phyloP scores from a whole-genome alignment of 2,797 vertebrate genomes.

The Microctenopoma lineatum region DNA sequence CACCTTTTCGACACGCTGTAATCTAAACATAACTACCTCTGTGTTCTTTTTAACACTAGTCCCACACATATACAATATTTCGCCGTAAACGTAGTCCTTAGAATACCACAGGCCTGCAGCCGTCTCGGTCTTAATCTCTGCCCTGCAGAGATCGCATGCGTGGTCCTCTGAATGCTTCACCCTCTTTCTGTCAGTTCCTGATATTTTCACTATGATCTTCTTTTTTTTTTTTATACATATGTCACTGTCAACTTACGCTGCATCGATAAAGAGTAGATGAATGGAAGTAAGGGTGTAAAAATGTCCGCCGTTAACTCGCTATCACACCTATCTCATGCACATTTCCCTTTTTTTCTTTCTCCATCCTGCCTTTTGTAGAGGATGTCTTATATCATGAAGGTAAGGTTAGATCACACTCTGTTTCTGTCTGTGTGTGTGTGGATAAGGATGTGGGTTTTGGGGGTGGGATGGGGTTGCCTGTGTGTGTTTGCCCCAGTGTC shows the following conservation, averaged over 20 bases:
- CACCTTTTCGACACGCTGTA: not conserved
- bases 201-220: slow-evolving; percentile 10
- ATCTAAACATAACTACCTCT: not conserved
- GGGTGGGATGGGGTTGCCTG: slow-evolving; percentile 48
- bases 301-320: slow-evolving; percentile 71
- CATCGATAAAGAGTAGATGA: slow-evolving; percentile 18
- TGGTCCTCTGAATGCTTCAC: slow-evolving; percentile 35
- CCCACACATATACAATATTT: not conserved
- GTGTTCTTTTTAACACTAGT: not conserved
- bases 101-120: slow-evolving; percentile 4
- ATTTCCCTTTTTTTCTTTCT: slow-evolving; percentile 90
- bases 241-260: slow-evolving; percentile 22
- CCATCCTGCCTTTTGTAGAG: slow-evolving; percentile 94
- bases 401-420: slow-evolving; percentile 89
- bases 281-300: slow-evolving; percentile 32
- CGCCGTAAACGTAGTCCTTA: not conserved
- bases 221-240: slow-evolving; percentile 6
- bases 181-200: slow-evolving; percentile 15
- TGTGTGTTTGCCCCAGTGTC: slow-evolving; percentile 52
- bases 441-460: slow-evolving; percentile 36
- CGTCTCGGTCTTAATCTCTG: slow-evolving; percentile 19
- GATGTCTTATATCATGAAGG: slow-evolving; percentile 99
- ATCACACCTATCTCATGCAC: slow-evolving; percentile 78
- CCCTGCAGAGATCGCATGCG: slow-evolving; percentile 47
- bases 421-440: slow-evolving; percentile 53